These are phyloP conservation scores for Eulemur albifrons DNA, from an alignment of 2,797 vertebrate species.

Conservation along the genomic window DNA sequence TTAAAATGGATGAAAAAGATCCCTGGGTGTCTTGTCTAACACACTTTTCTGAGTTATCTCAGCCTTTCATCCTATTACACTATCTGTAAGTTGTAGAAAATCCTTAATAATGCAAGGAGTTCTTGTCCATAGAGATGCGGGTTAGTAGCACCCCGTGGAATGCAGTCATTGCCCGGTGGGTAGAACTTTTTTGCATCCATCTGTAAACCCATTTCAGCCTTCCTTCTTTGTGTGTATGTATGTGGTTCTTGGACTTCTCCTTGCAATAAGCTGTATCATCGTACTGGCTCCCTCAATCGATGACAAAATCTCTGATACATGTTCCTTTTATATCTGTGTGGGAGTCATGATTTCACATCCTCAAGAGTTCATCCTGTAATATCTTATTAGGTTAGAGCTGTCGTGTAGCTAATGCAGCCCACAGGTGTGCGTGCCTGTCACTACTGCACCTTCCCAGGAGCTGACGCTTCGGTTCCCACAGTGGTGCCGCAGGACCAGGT, in stretches of 20 bases:
- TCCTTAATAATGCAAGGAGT: not conserved
- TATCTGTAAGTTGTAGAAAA: not conserved
- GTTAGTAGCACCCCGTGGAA: too few species aligned
- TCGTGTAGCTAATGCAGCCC: not conserved
- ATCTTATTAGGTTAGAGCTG: not conserved
- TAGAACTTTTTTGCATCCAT: not conserved
- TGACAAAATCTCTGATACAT: not conserved
- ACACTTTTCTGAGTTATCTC: not conserved
- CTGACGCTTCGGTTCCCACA: not conserved
- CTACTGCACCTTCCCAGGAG: not conserved
- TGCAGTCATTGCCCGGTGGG: rapidly evolving
- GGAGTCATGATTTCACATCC: not conserved
- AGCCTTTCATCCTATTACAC: not conserved
- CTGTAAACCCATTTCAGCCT: not conserved
- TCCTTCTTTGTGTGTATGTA: rapidly evolving
- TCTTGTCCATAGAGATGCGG: not conserved
- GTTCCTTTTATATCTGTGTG: not conserved
- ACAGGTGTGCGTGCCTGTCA: not conserved
- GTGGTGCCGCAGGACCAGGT: not conserved
- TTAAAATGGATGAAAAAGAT: not conserved
- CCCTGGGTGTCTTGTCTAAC: not conserved
- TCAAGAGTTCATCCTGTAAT: not conserved
- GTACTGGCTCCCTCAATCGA: not conserved
- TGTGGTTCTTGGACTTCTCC: not conserved
- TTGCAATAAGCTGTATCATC: not conserved